Conservation (phyloP, 2,113 vertebrate genomes). For the Ellobius talpinus region DNA sequence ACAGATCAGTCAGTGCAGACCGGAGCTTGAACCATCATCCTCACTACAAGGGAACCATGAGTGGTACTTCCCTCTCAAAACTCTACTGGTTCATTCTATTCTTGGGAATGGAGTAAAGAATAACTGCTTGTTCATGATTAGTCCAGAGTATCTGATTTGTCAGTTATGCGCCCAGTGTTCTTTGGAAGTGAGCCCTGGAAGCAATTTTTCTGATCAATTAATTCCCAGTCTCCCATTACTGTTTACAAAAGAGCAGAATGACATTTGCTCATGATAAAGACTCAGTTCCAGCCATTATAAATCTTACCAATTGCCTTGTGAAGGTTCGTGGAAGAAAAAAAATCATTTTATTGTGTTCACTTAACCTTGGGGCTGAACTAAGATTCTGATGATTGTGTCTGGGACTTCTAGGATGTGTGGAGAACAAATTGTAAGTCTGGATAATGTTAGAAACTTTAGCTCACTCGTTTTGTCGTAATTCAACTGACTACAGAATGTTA, state of each 20-base stretch:
- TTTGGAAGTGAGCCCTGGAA: slow-evolving; percentile 69
- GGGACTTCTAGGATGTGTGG: background rate
- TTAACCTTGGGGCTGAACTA: slow-evolving; percentile 3
- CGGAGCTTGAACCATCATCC: background rate
- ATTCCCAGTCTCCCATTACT: slow-evolving; percentile 58
- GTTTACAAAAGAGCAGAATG: slow-evolving; percentile 68
- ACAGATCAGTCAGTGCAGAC: background rate
- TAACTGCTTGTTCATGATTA: slow-evolving; percentile 64
- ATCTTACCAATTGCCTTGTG: slow-evolving; percentile 66
- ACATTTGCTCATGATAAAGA: slow-evolving; percentile 77
- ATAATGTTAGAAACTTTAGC: background rate
- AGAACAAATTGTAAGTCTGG: background rate
- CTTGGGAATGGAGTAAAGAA: slow-evolving; percentile 40
- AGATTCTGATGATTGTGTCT: background rate
- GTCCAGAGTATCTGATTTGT: slow-evolving; percentile 69
- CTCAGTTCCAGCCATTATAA: slow-evolving; percentile 64
- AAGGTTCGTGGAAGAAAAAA: background rate
- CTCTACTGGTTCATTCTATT: slow-evolving; percentile 43
- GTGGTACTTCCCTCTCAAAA: slow-evolving; percentile 39
- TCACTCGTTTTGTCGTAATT: background rate
- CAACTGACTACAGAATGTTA: background rate
- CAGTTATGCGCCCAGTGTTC: slow-evolving; percentile 59
- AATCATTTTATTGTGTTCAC: background rate
- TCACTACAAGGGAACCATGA: slow-evolving; percentile 1
- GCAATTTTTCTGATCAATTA: slow-evolving; percentile 75